These are phyloP conservation scores for Listronotus oregonensis DNA, from an alignment of 1,140 invertebrate species.

Conservation along the genomic window DNA sequence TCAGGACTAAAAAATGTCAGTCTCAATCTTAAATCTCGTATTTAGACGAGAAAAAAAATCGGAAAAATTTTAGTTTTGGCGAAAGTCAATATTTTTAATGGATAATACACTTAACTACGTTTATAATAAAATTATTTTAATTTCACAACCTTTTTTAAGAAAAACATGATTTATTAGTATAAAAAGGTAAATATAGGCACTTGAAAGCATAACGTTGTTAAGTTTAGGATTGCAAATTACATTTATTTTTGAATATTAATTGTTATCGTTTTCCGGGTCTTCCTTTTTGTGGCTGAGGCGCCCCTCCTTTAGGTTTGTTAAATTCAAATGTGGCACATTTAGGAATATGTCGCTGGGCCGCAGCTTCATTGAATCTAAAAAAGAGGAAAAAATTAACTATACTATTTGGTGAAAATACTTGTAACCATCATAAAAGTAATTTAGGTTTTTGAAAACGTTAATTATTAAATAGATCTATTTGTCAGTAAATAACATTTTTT, in stretches of 20 bases:
- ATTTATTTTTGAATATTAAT: not conserved
- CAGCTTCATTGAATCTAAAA: conserved; percentile 74
- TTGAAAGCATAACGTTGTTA: conserved; percentile 2
- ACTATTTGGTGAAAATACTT: no score
- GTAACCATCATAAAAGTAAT: no score
- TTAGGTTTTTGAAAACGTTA: no score
- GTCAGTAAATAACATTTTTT: no score
- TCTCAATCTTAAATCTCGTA: no score
- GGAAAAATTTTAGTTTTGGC: no score
- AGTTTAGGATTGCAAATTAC: not conserved
- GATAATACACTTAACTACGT: no score
- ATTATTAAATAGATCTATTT: no score
- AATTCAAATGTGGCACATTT: conserved; percentile 84
- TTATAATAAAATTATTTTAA: no score
- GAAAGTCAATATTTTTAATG: no score
- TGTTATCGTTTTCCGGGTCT: conserved; percentile 31
- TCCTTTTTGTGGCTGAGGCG: conserved; percentile 5
- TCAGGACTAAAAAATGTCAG: no score
- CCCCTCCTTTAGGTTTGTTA: conserved; percentile 71
- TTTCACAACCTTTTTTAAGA: conserved; percentile 19
- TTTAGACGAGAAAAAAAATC: no score
- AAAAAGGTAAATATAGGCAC: conserved; percentile 7
- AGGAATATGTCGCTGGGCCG: conserved; percentile 92
- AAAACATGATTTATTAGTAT: conserved; percentile 11
- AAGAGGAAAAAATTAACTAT: conserved; percentile 9